These are phyloP conservation scores for Dioctria linearis DNA, from an alignment of 2,888 invertebrate species.

Conservation along the genomic window DNA sequence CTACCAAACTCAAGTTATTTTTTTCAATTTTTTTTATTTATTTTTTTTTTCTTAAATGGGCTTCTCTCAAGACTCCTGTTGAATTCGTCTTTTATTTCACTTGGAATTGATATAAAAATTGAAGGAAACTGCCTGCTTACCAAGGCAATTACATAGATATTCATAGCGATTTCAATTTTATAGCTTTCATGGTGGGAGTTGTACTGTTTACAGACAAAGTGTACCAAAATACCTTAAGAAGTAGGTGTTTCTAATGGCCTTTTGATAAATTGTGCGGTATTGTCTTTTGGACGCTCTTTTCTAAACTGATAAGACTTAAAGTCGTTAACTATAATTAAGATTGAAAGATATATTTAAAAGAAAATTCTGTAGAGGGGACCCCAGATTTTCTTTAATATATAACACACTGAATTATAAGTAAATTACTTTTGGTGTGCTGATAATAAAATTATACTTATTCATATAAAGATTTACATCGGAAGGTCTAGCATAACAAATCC, in stretches of 20 bases:
- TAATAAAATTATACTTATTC: no score
- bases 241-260: not conserved
- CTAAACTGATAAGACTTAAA: no score
- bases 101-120: conserved; percentile 8
- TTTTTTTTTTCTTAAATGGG: not conserved
- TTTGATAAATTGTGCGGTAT: no score
- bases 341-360: no score
- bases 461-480: no score
- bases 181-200: not conserved
- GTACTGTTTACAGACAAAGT: not conserved
- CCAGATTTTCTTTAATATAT: no score
- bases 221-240: not conserved
- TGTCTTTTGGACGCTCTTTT: no score
- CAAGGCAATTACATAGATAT: conserved; percentile 18
- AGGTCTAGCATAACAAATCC: no score
- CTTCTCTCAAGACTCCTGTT: conserved; percentile 14
- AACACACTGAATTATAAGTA: no score
- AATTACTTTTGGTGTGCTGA: no score
- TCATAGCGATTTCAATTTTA: not conserved
- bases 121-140: conserved; percentile 34
- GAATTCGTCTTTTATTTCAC: conserved; percentile 9
- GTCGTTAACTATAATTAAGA: no score
- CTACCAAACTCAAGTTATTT: not conserved
- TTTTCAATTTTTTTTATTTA: not conserved
- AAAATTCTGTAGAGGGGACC: no score